Evolutionary conservation across 2,797 vertebrate species (phyloP), one percentile per base, ranked within the genome.

Genomic region (Staurois parvus): DNA sequence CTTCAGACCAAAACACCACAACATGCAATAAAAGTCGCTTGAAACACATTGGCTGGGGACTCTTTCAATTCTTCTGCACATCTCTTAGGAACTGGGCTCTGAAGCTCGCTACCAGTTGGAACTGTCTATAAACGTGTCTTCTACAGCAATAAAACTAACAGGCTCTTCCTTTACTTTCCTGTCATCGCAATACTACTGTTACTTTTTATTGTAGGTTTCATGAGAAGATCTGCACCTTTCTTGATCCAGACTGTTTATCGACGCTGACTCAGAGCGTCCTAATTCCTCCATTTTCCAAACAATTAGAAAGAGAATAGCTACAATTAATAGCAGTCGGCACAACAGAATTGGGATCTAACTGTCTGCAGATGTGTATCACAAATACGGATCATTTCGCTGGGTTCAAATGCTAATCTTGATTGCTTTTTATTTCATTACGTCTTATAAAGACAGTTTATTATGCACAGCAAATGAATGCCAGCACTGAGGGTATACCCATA

Each of bases 341-440:
- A 62, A 78, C 76, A 73, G 72, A 84, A 48, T 64, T 67, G 70
- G 48, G n/a, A 72, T 59, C 37, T 72, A 84, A 79, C 59, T 66
- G 74, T 68, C 72, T 73, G 68, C 83, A 73, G 83, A 78, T 73
- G 69, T 79, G 83, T 48, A 73, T 79, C 32, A 78, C 76, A 78
- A 72, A 72, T 78, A 78, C 67, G 48, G 40, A 56, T 78, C 40
- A 70, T 76, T 84, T 77, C 24, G 26, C 62, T 32, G 64, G 42
- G 84, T 75, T 56, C 59, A 79, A 79, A 45, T 66, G 28, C 67
- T 79, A 59, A 29, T 73, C 40, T 45, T 84, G 62, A 76, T 76
- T 56, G 29, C 29, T 37, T 77, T 77, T 78, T 77, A 84, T 76
- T 70, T 66, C 59, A 76, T 76, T 83, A 83, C 59, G 48, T 75